A percentile compares a stretch with the other conserved stretches of the same genome.
These are phyloP conservation scores for Pammene aurita DNA, from an alignment of 2,888 invertebrate species.

Conservation along the genomic window DNA sequence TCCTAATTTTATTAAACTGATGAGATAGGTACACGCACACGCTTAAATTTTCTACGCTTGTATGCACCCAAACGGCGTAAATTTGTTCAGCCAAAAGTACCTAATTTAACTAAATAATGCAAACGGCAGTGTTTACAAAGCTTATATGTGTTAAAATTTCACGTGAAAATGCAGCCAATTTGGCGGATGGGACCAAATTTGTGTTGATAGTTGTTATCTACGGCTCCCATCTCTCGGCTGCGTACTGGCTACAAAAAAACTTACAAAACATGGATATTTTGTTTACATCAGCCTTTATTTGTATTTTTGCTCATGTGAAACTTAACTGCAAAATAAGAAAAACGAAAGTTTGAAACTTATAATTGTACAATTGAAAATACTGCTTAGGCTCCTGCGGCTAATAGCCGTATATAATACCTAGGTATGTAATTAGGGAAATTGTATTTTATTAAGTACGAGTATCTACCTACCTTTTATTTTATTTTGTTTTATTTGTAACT, in stretches of 20 bases:
- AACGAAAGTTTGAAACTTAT: too few species aligned
- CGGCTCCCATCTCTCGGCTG: conserved; percentile 64
- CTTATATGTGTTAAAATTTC: conserved; percentile 71
- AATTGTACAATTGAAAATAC: too few species aligned
- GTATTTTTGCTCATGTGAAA: not conserved
- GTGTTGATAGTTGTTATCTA: conserved; percentile 77
- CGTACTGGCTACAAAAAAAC: conserved; percentile 64
- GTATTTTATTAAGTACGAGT: too few species aligned
- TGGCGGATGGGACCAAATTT: conserved; percentile 76
- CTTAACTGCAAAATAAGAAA: not conserved
- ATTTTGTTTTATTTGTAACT: too few species aligned
- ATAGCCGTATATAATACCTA: too few species aligned
- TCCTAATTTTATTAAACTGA: not conserved
- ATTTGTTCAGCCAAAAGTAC: conserved; percentile 32
- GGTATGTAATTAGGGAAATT: too few species aligned
- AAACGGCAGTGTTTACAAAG: conserved; percentile 62
- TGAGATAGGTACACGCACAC: not conserved
- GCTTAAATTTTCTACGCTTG: not conserved
- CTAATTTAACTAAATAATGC: conserved; percentile 47
- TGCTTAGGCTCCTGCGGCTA: too few species aligned
- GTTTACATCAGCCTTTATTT: not conserved
- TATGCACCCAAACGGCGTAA: not conserved
- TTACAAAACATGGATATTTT: not conserved
- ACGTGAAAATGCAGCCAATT: conserved; percentile 78
- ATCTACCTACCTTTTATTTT: too few species aligned